Conservation (phyloP, 1,140 invertebrate genomes). For the Pseudomyrmex gracilis region DNA sequence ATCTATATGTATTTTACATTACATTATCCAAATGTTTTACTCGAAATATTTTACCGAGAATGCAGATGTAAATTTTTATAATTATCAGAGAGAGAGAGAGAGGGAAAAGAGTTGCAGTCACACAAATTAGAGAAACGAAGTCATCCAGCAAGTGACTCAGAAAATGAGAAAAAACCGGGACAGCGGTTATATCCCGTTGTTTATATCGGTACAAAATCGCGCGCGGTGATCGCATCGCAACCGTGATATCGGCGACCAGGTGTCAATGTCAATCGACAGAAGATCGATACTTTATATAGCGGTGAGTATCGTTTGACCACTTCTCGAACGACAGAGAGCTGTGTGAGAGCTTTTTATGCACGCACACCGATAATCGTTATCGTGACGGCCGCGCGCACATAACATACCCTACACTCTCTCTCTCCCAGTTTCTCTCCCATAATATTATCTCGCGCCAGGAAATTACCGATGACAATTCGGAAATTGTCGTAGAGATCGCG, state of each 20-base stretch:
- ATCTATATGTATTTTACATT: too few species aligned
- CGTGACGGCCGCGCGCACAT: constrained; percentile 15
- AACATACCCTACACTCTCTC: not conserved
- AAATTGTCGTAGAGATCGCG: not conserved
- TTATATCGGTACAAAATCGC: not conserved
- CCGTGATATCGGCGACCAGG: not conserved
- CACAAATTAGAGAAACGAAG: not conserved
- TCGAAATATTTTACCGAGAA: not conserved
- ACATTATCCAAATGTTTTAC: too few species aligned
- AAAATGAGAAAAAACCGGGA: not conserved
- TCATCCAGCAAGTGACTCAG: not conserved
- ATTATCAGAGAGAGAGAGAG: not conserved
- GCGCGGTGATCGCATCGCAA: not conserved
- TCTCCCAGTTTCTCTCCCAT: not conserved
- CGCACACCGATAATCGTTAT: constrained; percentile 7
- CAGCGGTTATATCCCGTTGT: not conserved
- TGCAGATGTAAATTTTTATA: not conserved
- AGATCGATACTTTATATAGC: constrained; percentile 13
- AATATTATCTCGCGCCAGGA: not conserved
- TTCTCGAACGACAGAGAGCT: not conserved
- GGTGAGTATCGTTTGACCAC: not conserved
- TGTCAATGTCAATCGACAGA: constrained; percentile 8
- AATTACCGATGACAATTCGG: not conserved
- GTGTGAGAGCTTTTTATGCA: constrained; percentile 10
- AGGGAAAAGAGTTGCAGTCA: not conserved